Conservation (phyloP, 2,888 invertebrate species). For the Dendrolimus houi region DNA sequence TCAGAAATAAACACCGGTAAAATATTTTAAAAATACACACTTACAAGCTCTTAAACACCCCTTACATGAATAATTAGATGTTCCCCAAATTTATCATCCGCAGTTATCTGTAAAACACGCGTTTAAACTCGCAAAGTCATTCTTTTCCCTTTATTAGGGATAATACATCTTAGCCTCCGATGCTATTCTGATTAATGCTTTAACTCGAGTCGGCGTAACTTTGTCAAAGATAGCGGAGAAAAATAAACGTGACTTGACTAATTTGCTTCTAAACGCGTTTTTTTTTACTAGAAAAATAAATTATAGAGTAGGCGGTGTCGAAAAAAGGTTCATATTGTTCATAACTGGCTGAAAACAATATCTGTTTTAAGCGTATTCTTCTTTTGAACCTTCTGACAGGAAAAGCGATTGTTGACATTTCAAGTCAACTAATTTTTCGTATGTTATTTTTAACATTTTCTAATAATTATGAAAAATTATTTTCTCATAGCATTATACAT, state of each 20-base stretch:
- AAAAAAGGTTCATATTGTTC: constrained; percentile 13
- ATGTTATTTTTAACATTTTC: constrained; percentile 26
- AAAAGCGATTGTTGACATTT: background rate
- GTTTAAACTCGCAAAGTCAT: constrained; percentile 72
- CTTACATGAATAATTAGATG: constrained; percentile 75
- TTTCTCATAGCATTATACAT: constrained; percentile 34
- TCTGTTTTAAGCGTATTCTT: background rate
- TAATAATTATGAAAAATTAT: constrained; percentile 41
- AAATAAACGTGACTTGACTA: constrained; percentile 72
- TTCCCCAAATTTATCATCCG: constrained; percentile 58
- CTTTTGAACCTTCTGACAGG: constrained; percentile 15
- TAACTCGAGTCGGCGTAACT: constrained; percentile 58
- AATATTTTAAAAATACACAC: background rate
- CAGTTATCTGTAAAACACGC: constrained; percentile 69
- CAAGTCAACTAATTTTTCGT: constrained; percentile 14
- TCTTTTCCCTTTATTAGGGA: constrained; percentile 72
- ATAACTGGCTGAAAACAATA: constrained; percentile 6
- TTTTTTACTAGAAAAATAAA: no score
- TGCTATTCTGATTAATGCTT: constrained; percentile 72
- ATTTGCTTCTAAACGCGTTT: constrained; percentile 48
- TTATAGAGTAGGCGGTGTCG: no score
- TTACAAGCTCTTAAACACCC: constrained; percentile 63
- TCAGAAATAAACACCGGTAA: background rate
- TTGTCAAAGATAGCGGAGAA: constrained; percentile 69
- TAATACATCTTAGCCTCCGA: constrained; percentile 64